A percentile compares a stretch with the other conserved stretches of the same genome.
Conservation (phyloP, 2,888 invertebrate genomes). For the Cryptocheilus praepositus region DNA sequence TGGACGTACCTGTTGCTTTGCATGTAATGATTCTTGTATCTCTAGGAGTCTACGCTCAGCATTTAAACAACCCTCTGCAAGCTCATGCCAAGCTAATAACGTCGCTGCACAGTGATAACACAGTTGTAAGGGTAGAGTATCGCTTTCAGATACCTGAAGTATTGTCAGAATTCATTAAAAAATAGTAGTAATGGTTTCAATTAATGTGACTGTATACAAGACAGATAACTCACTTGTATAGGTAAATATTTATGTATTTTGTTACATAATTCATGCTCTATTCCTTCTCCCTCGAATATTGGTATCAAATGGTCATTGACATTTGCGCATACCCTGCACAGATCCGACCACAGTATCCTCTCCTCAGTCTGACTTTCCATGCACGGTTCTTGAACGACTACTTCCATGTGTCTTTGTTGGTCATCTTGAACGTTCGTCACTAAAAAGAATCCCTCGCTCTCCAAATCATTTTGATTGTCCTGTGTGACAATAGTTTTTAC, state of each 20-base stretch:
- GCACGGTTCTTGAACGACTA: conserved; percentile 19
- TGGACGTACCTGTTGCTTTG: conserved; percentile 40
- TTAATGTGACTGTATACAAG: neutral
- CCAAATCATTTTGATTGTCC: conserved; percentile 30
- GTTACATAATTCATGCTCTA: conserved; percentile 77
- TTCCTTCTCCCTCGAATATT: conserved; percentile 80
- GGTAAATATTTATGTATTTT: conserved; percentile 82
- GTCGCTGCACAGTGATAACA: conserved; percentile 82
- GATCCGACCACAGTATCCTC: conserved; percentile 39
- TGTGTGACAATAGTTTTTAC: conserved; percentile 49
- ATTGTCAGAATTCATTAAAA: neutral
- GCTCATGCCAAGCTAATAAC: conserved; percentile 81
- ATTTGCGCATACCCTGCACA: conserved; percentile 79
- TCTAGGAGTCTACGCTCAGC: conserved; percentile 76
- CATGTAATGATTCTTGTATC: conserved; percentile 58
- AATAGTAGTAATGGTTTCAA: neutral
- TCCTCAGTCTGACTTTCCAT: conserved; percentile 17
- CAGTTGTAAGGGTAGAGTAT: conserved; percentile 78
- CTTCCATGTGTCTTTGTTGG: conserved; percentile 26
- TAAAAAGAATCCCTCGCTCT: conserved; percentile 46
- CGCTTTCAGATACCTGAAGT: conserved; percentile 75
- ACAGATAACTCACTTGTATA: conserved; percentile 76
- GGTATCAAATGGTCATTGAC: conserved; percentile 77
- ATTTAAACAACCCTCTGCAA: conserved; percentile 77
- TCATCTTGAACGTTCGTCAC: conserved; percentile 39